A percentile compares a stretch with the other conserved stretches of the same genome.
phyloP scores from a whole-genome alignment of 2,888 invertebrate genomes.

The Lasioglossum zephyrum region DNA sequence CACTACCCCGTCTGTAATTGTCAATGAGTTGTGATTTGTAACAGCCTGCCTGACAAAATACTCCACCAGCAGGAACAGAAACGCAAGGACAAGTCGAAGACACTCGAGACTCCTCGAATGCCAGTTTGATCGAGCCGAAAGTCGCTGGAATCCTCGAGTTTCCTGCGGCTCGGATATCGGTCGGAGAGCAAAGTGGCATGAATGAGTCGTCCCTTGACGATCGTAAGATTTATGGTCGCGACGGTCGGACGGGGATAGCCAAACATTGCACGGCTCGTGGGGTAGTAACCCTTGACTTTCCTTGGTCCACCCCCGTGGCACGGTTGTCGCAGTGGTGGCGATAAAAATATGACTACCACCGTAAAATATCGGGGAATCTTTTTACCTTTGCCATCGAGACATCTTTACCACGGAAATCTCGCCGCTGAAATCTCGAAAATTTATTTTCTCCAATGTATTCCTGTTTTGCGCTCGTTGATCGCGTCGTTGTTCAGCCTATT shows the following conservation, averaged over 20 bases:
- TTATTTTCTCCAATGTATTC: neutral
- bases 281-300: slow-evolving; percentile 82
- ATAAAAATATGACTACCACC: slow-evolving; percentile 64
- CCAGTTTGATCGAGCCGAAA: slow-evolving; percentile 65
- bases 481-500: neutral
- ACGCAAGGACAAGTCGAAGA: slow-evolving; percentile 6
- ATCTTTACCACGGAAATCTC: neutral
- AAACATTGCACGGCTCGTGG: slow-evolving; percentile 69
- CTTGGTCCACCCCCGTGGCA: slow-evolving; percentile 74
- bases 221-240: slow-evolving; percentile 83
- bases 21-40: neutral
- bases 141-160: slow-evolving; percentile 65
- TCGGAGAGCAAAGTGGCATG: slow-evolving; percentile 82
- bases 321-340: slow-evolving; percentile 64
- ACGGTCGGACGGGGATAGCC: slow-evolving; percentile 74
- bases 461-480: neutral
- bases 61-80: neutral
- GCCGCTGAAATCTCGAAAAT: neutral
- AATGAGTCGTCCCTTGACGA: slow-evolving; percentile 84
- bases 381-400: neutral
- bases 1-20: neutral
- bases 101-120: slow-evolving; percentile 10
- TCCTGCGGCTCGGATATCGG: slow-evolving; percentile 74
- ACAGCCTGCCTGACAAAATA: neutral
- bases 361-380: slow-evolving; percentile 41